Evolutionary conservation across 2,797 vertebrate species (phyloP), one percentile per base, ranked within the genome.

Genomic region (Parotocinclus haroldoi): DNA sequence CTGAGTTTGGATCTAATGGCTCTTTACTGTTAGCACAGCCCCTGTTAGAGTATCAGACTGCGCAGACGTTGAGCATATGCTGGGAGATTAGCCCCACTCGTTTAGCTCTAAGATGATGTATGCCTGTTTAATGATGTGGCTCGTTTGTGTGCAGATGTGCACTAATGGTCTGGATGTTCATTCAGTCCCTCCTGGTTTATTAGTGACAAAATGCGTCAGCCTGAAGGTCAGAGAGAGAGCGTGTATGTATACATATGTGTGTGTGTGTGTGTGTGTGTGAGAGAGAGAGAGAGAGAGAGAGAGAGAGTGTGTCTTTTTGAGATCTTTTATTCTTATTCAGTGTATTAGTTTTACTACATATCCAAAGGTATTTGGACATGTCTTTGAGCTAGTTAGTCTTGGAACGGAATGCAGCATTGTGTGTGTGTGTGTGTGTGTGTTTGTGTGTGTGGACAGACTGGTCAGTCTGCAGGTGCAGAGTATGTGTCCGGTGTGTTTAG

Each of bases 401-500:
- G 16, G 59, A 14, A 9, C 50, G 58, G 14, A n/a, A 49, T n/a
- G n/a, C n/a, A n/a, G n/a, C n/a, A n/a, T 19, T 61, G 27, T 49
- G 45, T 50, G 46, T 62, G 36, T 62, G 59, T 50, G 27, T 62
- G 58, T 60, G 46, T 62, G 59, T 18, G 59, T 62, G 59, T 42
- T 38, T 63, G 61, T 44, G 49, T 63, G 16, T 52, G 48, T 58
- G 54, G n/a, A 69, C 68, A 63, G 68, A 55, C 59, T 63, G 68
- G 37, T 16, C 27, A 18, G 46, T 40, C 59, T 42, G 68, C 59
- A 63, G 71, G 71, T 59, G 59, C 10, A 65, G 40, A 58, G 69
- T 75, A 76, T 73, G 78, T 83, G 77, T 84, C 82, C 84, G 81
- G 81, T 79, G 19, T 63, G 63, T 81, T 73, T 88, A 88, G 86